Percentiles rank a stretch among this genome's conserved stretches.
phyloP scores from a whole-genome alignment of 2,888 invertebrate genomes.

The Polydrusus cervinus region DNA sequence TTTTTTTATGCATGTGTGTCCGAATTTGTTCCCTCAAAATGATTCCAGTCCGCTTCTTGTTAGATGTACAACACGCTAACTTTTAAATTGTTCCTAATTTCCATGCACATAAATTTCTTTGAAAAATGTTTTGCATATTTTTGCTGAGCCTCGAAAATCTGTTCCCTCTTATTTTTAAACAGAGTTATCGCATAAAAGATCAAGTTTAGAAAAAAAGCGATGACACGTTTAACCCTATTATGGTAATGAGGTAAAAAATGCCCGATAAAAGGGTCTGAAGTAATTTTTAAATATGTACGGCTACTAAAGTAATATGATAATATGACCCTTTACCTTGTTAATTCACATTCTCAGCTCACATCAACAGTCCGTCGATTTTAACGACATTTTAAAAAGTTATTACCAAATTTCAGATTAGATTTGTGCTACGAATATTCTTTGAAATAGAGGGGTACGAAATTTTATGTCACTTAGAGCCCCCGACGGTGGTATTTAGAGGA shows the following conservation, averaged over 20 bases:
- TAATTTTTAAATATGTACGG: background rate
- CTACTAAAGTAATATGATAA: background rate
- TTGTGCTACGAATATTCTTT: no score
- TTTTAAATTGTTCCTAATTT: conserved; percentile 1
- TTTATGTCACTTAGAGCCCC: no score
- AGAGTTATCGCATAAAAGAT: conserved; percentile 5
- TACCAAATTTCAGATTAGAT: no score
- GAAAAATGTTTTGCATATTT: conserved; percentile 13
- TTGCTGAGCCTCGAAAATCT: conserved; percentile 7
- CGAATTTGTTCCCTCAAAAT: no score
- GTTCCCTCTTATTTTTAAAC: background rate
- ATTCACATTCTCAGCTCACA: background rate
- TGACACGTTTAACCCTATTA: conserved; percentile 2
- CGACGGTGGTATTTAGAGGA: no score
- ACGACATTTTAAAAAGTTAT: no score
- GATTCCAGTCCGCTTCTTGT: no score
- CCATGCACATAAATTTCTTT: conserved; percentile 7
- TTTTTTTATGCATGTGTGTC: no score
- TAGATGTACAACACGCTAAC: background rate
- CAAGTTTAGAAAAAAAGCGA: conserved; percentile 2
- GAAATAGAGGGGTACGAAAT: no score
- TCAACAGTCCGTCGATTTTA: background rate
- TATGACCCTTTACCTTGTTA: background rate
- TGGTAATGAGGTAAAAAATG: background rate
- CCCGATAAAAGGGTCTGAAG: background rate